These are phyloP conservation scores for Armadillidium nasatum DNA, from an alignment of 1,140 invertebrate genomes.

Conservation along the genomic window DNA sequence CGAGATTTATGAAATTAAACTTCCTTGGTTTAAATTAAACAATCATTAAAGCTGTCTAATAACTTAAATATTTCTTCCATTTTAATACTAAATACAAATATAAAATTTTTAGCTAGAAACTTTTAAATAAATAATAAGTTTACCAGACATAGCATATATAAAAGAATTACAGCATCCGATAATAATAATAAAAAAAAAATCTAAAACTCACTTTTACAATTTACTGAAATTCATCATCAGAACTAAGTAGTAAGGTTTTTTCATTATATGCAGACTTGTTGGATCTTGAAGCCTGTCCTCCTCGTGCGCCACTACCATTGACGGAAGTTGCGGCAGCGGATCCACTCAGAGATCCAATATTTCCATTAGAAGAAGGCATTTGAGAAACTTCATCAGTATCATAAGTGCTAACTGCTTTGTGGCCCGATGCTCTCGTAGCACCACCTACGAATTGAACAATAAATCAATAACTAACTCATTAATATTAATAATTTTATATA, in stretches of 20 bases:
- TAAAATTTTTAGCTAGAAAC: too few species aligned
- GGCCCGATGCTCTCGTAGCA: slow-evolving; percentile 38
- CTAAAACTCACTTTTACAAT: background rate
- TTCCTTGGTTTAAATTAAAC: too few species aligned
- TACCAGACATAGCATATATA: too few species aligned
- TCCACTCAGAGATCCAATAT: slow-evolving; percentile 24
- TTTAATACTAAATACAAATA: too few species aligned
- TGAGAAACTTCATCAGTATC: slow-evolving; percentile 39
- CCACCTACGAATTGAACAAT: slow-evolving; percentile 25
- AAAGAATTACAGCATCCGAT: too few species aligned
- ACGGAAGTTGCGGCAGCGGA: slow-evolving; percentile 13
- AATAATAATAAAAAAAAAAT: too few species aligned
- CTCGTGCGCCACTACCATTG: slow-evolving; percentile 28
- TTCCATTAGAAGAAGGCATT: slow-evolving; percentile 36
- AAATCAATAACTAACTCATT: background rate
- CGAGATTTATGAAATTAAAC: too few species aligned
- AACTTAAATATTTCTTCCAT: too few species aligned
- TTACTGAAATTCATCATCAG: slow-evolving; percentile 93
- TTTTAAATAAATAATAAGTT: too few species aligned
- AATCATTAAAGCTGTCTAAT: too few species aligned
- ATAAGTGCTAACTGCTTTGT: slow-evolving; percentile 40
- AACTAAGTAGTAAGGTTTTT: slow-evolving; percentile 91
- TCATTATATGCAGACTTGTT: slow-evolving; percentile 69
- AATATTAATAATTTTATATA: background rate
- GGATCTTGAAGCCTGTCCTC: slow-evolving; percentile 25